phyloP scores from a whole-genome alignment of 2,113 vertebrate species.

The Sciurus niger region DNA sequence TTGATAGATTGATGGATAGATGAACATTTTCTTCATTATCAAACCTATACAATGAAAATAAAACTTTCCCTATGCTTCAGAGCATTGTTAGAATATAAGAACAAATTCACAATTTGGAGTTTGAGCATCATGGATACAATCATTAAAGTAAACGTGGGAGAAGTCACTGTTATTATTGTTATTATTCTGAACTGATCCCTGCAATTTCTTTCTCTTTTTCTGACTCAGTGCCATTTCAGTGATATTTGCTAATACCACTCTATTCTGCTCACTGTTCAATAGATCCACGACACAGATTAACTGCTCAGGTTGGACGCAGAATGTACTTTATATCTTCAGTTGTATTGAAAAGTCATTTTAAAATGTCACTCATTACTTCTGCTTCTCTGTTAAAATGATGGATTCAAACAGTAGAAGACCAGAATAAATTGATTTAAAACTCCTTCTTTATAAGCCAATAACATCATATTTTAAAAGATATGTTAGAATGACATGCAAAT shows the following conservation, averaged over 20 bases:
- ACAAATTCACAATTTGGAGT: not conserved
- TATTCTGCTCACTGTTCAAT: constrained; percentile 2
- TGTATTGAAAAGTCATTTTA: constrained; percentile 77
- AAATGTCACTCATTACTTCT: constrained; percentile 77
- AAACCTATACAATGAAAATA: constrained; percentile 7
- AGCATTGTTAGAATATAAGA: constrained; percentile 26
- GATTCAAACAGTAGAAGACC: constrained; percentile 53
- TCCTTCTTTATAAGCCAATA: not conserved
- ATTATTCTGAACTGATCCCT: constrained; percentile 55
- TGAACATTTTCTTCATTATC: not conserved
- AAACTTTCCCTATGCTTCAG: not conserved
- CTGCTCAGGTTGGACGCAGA: not conserved
- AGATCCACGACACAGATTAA: constrained; percentile 57
- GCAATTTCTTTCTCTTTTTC: constrained; percentile 63
- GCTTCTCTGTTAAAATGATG: constrained; percentile 73
- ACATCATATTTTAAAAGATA: constrained; percentile 26
- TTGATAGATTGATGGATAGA: not conserved
- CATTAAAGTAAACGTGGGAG: constrained; percentile 53
- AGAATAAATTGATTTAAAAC: constrained; percentile 66
- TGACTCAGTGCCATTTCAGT: constrained; percentile 63
- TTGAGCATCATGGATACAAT: not conserved
- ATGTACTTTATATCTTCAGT: constrained; percentile 67
- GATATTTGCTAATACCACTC: constrained; percentile 74
- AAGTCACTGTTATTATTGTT: constrained; percentile 24
- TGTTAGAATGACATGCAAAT: constrained; percentile 50